phyloP scores from a whole-genome alignment of 2,888 invertebrate species.

The Allacma fusca region DNA sequence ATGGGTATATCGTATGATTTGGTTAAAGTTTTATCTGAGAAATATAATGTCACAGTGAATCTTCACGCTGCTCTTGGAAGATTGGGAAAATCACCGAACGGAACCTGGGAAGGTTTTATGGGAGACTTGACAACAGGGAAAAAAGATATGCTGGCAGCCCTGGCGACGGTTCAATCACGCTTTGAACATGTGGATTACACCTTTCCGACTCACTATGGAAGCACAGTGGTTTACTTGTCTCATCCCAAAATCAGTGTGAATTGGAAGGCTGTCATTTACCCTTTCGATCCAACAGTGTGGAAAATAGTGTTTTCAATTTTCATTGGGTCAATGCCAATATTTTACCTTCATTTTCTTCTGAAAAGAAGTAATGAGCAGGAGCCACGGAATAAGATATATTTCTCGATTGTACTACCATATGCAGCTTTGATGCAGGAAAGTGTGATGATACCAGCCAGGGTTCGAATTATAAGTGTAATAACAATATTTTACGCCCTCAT shows the following conservation, averaged over 20 bases:
- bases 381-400: no score
- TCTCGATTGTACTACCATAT: no score
- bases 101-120: no score
- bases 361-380: no score
- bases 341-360: constrained; percentile 5
- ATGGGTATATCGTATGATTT: not conserved
- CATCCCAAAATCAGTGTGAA: not conserved
- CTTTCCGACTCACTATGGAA: no score
- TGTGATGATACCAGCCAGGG: not conserved
- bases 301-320: not conserved
- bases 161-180: no score
- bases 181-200: no score
- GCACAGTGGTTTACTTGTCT: no score
- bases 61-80: no score
- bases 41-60: not conserved
- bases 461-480: not conserved
- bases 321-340: not conserved
- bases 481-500: constrained; percentile 18
- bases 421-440: no score
- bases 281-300: constrained; percentile 6
- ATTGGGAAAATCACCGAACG: not conserved
- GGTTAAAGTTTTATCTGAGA: not conserved
- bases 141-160: not conserved
- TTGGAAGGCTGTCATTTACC: constrained; percentile 19
- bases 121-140: not conserved